A percentile compares a stretch with the other conserved stretches of the same genome.
phyloP scores from a whole-genome alignment of 2,888 invertebrate species.

The Malthinus seriepunctatus region DNA sequence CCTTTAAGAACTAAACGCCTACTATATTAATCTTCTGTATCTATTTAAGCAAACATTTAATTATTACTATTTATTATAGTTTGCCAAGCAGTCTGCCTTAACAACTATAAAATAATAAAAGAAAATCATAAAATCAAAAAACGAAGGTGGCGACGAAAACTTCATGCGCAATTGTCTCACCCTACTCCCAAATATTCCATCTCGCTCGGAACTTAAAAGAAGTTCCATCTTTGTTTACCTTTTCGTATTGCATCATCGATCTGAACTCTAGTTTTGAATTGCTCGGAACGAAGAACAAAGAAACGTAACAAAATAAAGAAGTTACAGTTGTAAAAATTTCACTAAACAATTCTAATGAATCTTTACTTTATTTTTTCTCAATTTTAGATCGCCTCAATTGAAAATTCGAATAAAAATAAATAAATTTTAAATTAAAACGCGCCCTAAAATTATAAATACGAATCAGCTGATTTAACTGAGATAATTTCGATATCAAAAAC shows the following conservation, averaged over 20 bases:
- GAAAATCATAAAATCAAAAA: background rate
- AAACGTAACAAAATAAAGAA: constrained; percentile 12
- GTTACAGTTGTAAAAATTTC: constrained; percentile 1
- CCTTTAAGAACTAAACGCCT: background rate
- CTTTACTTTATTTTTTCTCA: too few relatives aligned
- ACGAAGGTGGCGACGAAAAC: background rate
- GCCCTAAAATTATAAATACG: background rate
- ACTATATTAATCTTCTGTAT: background rate
- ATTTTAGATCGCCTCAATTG: background rate
- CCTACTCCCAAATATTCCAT: constrained; percentile 6
- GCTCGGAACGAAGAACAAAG: constrained; percentile 27
- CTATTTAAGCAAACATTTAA: background rate
- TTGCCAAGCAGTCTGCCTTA: constrained; percentile 18
- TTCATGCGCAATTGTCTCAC: constrained; percentile 8
- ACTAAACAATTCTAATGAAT: background rate
- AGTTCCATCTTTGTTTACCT: constrained; percentile 37
- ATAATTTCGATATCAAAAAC: too few relatives aligned
- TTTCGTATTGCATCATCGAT: constrained; percentile 48
- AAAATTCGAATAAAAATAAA: background rate
- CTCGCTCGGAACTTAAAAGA: constrained; percentile 23
- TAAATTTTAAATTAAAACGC: too few relatives aligned
- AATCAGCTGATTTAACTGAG: background rate
- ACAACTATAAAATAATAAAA: constrained; percentile 8
- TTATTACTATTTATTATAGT: background rate
- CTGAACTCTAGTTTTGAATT: constrained; percentile 43